Base-by-base conservation (phyloP, 2,797 vertebrate genomes). In the Triplophysa bombifrons region DNA sequence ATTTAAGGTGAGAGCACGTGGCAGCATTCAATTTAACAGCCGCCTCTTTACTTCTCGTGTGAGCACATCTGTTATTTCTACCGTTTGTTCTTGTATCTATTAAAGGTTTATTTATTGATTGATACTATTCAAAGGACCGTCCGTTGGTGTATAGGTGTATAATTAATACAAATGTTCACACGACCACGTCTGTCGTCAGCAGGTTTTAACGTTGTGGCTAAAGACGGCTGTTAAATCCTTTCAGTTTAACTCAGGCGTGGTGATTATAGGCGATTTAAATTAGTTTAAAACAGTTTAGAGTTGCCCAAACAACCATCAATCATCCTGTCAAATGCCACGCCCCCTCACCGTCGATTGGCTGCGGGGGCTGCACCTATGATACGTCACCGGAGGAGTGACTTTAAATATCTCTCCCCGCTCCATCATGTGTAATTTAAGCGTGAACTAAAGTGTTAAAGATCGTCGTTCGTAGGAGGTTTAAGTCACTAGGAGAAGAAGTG, bases 251-350 rank as follows among this genome's bases (percentile, higher is more conserved):
- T 85, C 81, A 72, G 76, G 69, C 76, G 72, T 67, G 77, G 63
- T 85, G 82, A 88, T 87, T 82, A 85, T 76, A 70, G 75, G 53
- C 72, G 66, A 66, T 83, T 86, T 82, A 84, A 86, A 85, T 81
- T 80, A 74, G 74, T 60, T 81, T 78, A 77, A 82, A 82, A 60
- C 75, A 72, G 82, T 67, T 61, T 82, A 71, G 83, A 86, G 82
- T 85, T 86, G 72, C 82, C 83, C 82, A 82, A 85, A 85, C 75
- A 84, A 82, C 84, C 85, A 89, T 88, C 86, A 55, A 88, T 88
- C 85, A 89, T 87, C 72, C 83, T 89, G 90, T 81, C 86, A 80
- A 44, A 10, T 10, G 17, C 80, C 86, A 50, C 84, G 22, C 91
- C 88, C 81, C 76, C 83, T 76, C 46, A 0, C 0, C 38, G 9